Percentiles rank a stretch among this genome's conserved stretches.
These are phyloP conservation scores for Takifugu bimaculatus DNA, from an alignment of 2,113 vertebrate species.

Conservation along the genomic window DNA sequence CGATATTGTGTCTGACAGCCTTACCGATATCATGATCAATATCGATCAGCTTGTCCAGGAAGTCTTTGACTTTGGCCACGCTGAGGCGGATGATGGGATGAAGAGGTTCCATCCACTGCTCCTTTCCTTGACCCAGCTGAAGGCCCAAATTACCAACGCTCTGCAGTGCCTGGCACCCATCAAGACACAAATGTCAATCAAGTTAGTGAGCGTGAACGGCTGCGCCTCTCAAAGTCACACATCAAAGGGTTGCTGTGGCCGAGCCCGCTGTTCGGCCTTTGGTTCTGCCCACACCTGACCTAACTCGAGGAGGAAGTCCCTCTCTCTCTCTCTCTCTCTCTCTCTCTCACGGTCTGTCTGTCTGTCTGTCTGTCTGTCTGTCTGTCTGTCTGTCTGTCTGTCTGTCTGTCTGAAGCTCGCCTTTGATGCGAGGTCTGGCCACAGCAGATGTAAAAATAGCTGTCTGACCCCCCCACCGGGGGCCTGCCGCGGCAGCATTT, in stretches of 20 bases:
- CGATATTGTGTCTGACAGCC: conserved; percentile 16
- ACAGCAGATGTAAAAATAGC: conserved; percentile 65
- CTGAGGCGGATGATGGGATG: conserved; percentile 83
- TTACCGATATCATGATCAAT: conserved; percentile 80
- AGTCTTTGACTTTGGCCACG: conserved; percentile 77
- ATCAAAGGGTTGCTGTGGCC: conserved; percentile 57
- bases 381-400: not conserved
- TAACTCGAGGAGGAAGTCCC: conserved; percentile 51
- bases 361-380: conserved; percentile 1
- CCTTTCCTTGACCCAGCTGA: conserved; percentile 89
- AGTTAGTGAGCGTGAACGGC: conserved; percentile 8
- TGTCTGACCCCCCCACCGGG: conserved; percentile 38
- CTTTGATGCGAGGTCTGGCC: conserved; percentile 66
- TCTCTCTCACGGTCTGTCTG: too few species aligned
- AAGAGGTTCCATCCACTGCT: conserved; percentile 89
- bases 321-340: conserved; percentile 20
- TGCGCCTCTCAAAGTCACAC: conserved; percentile 51
- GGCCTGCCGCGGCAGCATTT: conserved; percentile 65
- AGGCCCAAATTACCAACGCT: conserved; percentile 89
- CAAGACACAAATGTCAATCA: conserved; percentile 27
- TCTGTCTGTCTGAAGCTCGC: conserved; percentile 54
- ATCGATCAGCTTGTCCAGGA: conserved; percentile 83
- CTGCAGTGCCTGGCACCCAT: conserved; percentile 79
- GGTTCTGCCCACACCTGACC: conserved; percentile 70
- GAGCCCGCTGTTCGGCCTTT: conserved; percentile 62